Base-by-base conservation (phyloP, 2,888 invertebrate genomes). In the Eupelmus urozonus region DNA sequence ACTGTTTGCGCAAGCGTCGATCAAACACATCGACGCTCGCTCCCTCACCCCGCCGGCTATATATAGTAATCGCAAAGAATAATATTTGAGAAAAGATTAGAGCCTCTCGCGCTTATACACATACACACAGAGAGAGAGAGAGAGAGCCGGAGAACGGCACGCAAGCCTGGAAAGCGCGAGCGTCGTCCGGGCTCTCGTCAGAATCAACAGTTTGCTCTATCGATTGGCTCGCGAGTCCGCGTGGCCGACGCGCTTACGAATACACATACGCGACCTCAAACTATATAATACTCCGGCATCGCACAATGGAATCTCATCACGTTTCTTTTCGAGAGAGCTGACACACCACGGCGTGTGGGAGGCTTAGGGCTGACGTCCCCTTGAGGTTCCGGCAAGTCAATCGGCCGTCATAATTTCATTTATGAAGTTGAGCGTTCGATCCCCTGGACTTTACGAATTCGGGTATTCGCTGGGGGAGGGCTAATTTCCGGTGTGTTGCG, bases 121-220 rank as follows among this genome's bases (percentile, higher is more conserved):
- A 45, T 45, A 20, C 51, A 51, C 34, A 9, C 34, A 34, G 34
- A 34, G 13, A 34, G 3, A 34, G 27, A 29, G 18, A 11, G 23
- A 9, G 42, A 69, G 40, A 25, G 11, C 11, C 45, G n/a, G 9
- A 45, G 45, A 29, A 3, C 45, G 9, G 20, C n/a, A 18, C n/a
- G 27, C 20, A 20, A 20, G 3, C 53, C 25, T 42, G 20, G 20
- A 34, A 29, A 45, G 62, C n/a, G 13, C 13, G 5, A 42, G 49
- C 78, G 84, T n/a, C 83, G 84, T 85, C 87, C 87, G 87, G 88
- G 88, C 34, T 5, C 34, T 66, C 60, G 67, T 85, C 85, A 83
- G 89, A 89, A 89, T 89, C 89, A 89, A 89, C 88, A 89, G 89
- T 89, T 89, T 89, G 89, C 89, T 89, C 87, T 88, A 89, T 89